phyloP scores from a whole-genome alignment of 2,888 invertebrate species.

The Petrolisthes manimaculis region DNA sequence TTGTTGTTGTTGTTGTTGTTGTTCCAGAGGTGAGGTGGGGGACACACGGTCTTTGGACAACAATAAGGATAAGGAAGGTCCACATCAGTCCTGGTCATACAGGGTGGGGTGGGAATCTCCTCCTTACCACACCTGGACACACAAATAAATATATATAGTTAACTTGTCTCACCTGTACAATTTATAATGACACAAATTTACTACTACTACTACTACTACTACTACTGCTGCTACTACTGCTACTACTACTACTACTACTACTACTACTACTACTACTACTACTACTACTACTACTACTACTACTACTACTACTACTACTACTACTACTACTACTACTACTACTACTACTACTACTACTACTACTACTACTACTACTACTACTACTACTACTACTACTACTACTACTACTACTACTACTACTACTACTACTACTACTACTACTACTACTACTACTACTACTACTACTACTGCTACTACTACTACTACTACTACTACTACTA shows the following conservation, averaged over 20 bases:
- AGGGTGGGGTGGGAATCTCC: too few relatives aligned
- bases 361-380: constrained; percentile 27
- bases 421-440: constrained; percentile 17
- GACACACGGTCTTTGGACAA: too few relatives aligned
- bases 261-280: neutral
- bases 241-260: neutral
- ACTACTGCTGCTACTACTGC: neutral
- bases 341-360: neutral
- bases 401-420: constrained; percentile 24
- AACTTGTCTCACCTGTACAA: too few relatives aligned
- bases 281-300: neutral
- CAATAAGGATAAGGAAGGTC: too few relatives aligned
- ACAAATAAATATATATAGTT: too few relatives aligned
- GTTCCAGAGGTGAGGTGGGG: too few relatives aligned
- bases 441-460: constrained; percentile 6
- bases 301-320: neutral
- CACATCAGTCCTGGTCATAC: too few relatives aligned
- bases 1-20: too few relatives aligned
- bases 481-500: neutral
- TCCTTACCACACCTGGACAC: too few relatives aligned
- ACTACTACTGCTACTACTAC: neutral
- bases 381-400: constrained; percentile 15
- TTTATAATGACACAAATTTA: neutral
- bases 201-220: constrained; percentile 13
- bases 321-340: neutral